Conservation (phyloP, 2,888 invertebrate genomes). For the Pollenia labialis region DNA sequence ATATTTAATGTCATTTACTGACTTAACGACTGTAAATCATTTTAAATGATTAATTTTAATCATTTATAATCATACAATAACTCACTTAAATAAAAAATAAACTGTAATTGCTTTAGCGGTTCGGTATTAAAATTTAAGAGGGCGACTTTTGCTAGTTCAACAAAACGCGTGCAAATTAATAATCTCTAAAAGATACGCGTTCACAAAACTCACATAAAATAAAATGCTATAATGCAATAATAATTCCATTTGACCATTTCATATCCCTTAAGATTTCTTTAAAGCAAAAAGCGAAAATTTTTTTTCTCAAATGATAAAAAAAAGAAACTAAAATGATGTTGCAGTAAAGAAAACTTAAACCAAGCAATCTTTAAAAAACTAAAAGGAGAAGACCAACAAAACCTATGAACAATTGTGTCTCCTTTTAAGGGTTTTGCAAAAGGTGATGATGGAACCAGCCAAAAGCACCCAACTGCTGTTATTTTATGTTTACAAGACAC, state of each 20-base stretch:
- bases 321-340: slow-evolving; percentile 8
- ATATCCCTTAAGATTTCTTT: slow-evolving; percentile 39
- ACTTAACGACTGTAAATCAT: slow-evolving; percentile 57
- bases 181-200: slow-evolving; percentile 14
- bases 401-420: slow-evolving; percentile 49
- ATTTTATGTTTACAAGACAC: slow-evolving; percentile 52
- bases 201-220: slow-evolving; percentile 39
- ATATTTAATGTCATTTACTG: slow-evolving; percentile 56
- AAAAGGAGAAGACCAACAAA: not conserved
- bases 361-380: slow-evolving; percentile 42
- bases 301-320: slow-evolving; percentile 10
- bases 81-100: slow-evolving; percentile 27
- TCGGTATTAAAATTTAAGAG: slow-evolving; percentile 1
- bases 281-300: slow-evolving; percentile 19
- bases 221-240: slow-evolving; percentile 54
- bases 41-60: slow-evolving; percentile 65
- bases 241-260: slow-evolving; percentile 51
- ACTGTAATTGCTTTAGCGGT: slow-evolving; percentile 39
- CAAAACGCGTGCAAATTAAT: slow-evolving; percentile 52
- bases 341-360: not conserved
- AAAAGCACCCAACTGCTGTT: not conserved
- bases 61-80: slow-evolving; percentile 65
- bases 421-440: slow-evolving; percentile 20
- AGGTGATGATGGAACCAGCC: slow-evolving; percentile 46
- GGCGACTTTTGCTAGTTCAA: not conserved